Base-by-base conservation (phyloP, 1,140 invertebrate genomes). In the Drosophila jambulina region DNA sequence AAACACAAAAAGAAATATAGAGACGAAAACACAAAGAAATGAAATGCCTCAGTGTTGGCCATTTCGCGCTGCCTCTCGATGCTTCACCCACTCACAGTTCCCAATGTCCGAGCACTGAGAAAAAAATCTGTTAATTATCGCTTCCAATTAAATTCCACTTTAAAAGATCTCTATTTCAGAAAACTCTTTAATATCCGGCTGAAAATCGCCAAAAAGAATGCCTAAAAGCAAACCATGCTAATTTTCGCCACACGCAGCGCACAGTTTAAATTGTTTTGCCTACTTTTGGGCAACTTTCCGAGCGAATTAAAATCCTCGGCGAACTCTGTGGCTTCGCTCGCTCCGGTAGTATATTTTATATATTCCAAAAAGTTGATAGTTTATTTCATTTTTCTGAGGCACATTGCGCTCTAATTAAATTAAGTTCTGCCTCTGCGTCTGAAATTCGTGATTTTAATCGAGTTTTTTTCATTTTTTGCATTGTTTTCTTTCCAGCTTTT, bases 381-480 rank as follows among this genome's bases (percentile, higher is more conserved):
- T 56, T 56, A 53, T 36, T 25, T 25, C 34, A 56, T 38, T 25
- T 38, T n/a, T 56, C 23, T n/a, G 21, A 12, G 25, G 34, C 36
- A 25, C 34, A 38, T 56, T 56, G 23, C 5, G 21, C 36, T 63
- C 23, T 63, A 63, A 63, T 63, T 63, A 29, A 63, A 63, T 63
- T 63, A 54, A 36, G 25, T 57, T 56, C 19, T 42, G 46, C 9
- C 53, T 34, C 29, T 54, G 51, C 29, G 19, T 25, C 49, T 34
- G 48, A 63, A 54, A 27, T 54, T 63, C 48, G n/a, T 19, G 60
- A 63, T 63, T 63, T 63, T 54, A 54, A 54, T 63, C 46, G 19
- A 53, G 25, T 62, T 49, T 32, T 60, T 23, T 49, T 48, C 13
- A 7, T 46, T 34, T 32, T 25, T 45, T 15, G 21, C 43, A 32